A percentile compares a stretch with the other conserved stretches of the same genome.
Evolutionary conservation across 2,113 vertebrate species (phyloP).

Genomic region (Nanorana parkeri): DNA sequence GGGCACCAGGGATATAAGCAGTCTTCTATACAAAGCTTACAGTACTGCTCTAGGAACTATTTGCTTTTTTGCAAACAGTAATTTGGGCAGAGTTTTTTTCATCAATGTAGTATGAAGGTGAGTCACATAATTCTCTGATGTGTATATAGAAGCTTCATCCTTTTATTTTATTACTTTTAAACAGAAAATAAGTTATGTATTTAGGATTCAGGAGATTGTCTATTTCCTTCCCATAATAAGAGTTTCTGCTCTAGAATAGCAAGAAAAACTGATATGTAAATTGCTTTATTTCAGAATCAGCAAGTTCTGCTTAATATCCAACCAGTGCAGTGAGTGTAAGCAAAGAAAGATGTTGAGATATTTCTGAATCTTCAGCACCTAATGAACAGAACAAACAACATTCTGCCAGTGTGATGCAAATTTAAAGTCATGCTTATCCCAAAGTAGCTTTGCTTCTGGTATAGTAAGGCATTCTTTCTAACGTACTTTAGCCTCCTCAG

Average conservation of each 20-base stretch:
- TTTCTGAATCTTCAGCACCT: slow-evolving; percentile 41
- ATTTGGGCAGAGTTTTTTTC: too few species aligned
- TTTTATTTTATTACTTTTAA: background rate
- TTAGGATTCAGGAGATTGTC: slow-evolving; percentile 14
- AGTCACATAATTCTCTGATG: background rate
- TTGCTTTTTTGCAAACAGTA: too few species aligned
- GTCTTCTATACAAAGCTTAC: too few species aligned
- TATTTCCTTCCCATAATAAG: slow-evolving; percentile 10
- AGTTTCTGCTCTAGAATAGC: background rate
- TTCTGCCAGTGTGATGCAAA: slow-evolving; percentile 36
- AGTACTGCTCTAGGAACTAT: too few species aligned
- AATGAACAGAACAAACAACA: slow-evolving; percentile 56
- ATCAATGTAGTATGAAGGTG: background rate
- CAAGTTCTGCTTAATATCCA: slow-evolving; percentile 27
- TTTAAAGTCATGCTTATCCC: slow-evolving; percentile 48
- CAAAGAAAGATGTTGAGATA: slow-evolving; percentile 44
- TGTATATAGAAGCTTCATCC: background rate
- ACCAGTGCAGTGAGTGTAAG: slow-evolving; percentile 22
- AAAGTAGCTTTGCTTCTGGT: slow-evolving; percentile 43
- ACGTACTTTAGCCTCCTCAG: slow-evolving; percentile 8
- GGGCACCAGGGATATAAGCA: too few species aligned
- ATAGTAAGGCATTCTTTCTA: slow-evolving; percentile 27
- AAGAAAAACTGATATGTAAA: slow-evolving; percentile 28
- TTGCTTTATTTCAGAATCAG: slow-evolving; percentile 31
- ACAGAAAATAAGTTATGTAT: background rate